These are phyloP conservation scores for Oryzias dopingdopingensis DNA, from an alignment of 2,797 vertebrate species.

Conservation along the genomic window DNA sequence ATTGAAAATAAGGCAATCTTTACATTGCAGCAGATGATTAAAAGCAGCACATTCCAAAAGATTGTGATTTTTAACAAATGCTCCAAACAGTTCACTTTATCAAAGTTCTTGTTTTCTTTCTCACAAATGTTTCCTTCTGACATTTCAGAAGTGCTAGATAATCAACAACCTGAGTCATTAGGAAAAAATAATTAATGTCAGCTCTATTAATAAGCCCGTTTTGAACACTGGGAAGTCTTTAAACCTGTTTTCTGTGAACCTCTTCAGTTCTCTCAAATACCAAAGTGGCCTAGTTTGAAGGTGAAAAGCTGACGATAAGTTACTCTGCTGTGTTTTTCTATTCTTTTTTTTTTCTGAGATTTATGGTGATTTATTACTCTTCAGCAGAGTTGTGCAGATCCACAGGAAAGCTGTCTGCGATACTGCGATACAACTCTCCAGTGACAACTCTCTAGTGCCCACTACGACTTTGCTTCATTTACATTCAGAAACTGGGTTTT, in stretches of 20 bases:
- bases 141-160: neutral
- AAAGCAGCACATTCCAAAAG: too few relatives aligned
- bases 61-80: too few relatives aligned
- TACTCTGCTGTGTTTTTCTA: slow-evolving; percentile 40
- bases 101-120: neutral
- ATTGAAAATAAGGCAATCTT: too few relatives aligned
- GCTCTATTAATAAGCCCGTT: neutral
- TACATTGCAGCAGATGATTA: too few relatives aligned
- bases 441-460: slow-evolving; percentile 42
- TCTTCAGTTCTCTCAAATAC: slow-evolving; percentile 25
- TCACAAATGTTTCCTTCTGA: neutral
- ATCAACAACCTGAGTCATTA: neutral
- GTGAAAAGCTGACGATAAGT: slow-evolving; percentile 37
- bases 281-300: slow-evolving; percentile 58
- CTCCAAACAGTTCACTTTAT: neutral
- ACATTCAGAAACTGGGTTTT: slow-evolving; percentile 55
- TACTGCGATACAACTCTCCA: slow-evolving; percentile 58
- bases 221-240: too few relatives aligned
- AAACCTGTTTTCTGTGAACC: neutral
- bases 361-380: slow-evolving; percentile 71
- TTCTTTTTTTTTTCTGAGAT: slow-evolving; percentile 42
- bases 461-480: slow-evolving; percentile 55
- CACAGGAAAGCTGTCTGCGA: slow-evolving; percentile 47
- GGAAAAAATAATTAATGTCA: neutral
- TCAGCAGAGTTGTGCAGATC: slow-evolving; percentile 49